Base-by-base conservation (phyloP, 2,888 invertebrate species). In the Eueremaeus valkanovi region DNA sequence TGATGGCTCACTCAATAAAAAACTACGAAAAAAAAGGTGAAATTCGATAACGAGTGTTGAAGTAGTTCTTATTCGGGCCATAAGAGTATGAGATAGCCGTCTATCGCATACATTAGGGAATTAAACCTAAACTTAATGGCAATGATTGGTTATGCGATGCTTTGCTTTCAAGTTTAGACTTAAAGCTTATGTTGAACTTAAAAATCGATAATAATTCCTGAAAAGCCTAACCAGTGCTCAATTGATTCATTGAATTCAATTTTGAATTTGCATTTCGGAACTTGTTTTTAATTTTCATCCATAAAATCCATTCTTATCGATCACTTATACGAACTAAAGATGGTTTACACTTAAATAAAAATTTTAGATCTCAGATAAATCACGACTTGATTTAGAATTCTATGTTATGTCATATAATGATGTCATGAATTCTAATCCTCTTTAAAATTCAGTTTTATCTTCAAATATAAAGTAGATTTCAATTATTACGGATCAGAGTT, bases 21-120 rank as follows among this genome's bases (percentile, higher is more conserved):
- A 3, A 55, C 21, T 24, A n/a, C 5, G 27, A 18, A 58, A 63
- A 63, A 16, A 33, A 33, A 63, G 61, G 61, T 63, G 55, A 63
- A 63, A 63, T 16, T 5, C 61, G 61, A 63, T 63, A 63, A 63
- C 61, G 3, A 63, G 33, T 33, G 31, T 33, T 63, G 11, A 63
- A 63, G n/a, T 16, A 55, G 31, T 33, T 33, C 8, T 33, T 3
- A 63, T 31, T 63, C 18, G 8, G 11, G 61, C 11, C 58, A 45
- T 45, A 45, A 45, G 51, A 51, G 51, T 51, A 24, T 55, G 27
- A 27, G 55, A 55, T 55, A 55, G 21, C 51, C 16, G n/a, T 51
- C 21, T 8, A n/a, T 31, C 2, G 16, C 33, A 63, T 63, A 63
- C 61, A 63, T 63, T 63, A 16, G 58, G 58, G 61, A 63, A 63